Percentiles rank a stretch among this genome's conserved stretches.
These are phyloP conservation scores for Drosophila tropicalis DNA, from an alignment of 1,140 invertebrate genomes.

Conservation along the genomic window DNA sequence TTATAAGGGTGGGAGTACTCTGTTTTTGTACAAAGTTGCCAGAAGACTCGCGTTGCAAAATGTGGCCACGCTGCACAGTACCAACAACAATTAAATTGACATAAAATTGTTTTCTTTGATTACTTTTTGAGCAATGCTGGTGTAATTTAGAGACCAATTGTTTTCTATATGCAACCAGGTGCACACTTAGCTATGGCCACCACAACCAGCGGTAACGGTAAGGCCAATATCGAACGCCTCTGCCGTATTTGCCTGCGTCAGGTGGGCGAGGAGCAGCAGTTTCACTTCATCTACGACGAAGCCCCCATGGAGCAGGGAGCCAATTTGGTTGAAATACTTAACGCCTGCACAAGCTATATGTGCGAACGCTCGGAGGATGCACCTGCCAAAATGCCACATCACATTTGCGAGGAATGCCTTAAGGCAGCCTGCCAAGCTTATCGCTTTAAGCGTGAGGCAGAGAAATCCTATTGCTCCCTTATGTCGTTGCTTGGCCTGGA, in stretches of 20 bases:
- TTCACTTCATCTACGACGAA: constrained; percentile 74
- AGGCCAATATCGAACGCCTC: constrained; percentile 60
- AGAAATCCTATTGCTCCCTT: constrained; percentile 68
- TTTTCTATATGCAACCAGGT: constrained; percentile 4
- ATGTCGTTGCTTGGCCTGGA: constrained; percentile 49
- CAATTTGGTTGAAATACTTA: constrained; percentile 66
- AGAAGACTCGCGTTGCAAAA: not conserved
- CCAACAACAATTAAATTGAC: constrained; percentile 7
- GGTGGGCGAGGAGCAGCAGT: constrained; percentile 42
- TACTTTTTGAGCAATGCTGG: constrained; percentile 8
- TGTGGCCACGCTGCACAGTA: not conserved
- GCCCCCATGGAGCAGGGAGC: constrained; percentile 57
- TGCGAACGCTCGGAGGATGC: constrained; percentile 55
- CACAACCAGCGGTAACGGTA: constrained; percentile 2
- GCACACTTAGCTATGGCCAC: constrained; percentile 10
- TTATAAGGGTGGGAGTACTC: not conserved
- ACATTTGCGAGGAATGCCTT: constrained; percentile 67
- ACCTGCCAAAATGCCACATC: constrained; percentile 50
- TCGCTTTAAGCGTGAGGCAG: constrained; percentile 66
- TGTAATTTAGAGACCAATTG: not conserved
- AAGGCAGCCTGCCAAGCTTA: constrained; percentile 67
- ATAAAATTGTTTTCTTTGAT: constrained; percentile 12
- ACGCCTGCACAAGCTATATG: constrained; percentile 71
- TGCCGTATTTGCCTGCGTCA: constrained; percentile 73
- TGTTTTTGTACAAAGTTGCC: not conserved